Evolutionary conservation across 1,140 invertebrate species (phyloP), one percentile per base, ranked within the genome.

Genomic region (Drosophila murphyi): DNA sequence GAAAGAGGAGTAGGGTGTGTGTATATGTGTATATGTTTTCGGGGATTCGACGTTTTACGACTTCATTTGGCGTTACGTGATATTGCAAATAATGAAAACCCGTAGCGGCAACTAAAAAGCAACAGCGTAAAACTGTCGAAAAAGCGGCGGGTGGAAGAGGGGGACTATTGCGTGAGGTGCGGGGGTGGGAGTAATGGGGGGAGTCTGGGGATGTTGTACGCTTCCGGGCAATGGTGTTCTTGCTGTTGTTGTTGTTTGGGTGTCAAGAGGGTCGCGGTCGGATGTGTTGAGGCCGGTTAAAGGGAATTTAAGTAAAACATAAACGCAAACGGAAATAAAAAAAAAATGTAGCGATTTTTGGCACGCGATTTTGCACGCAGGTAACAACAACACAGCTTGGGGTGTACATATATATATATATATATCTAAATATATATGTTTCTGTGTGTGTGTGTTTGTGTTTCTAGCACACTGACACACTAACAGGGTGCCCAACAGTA

Each of bases 291-390:
- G 82, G 82, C 80, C 80, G 83, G 83, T 87, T 87, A 88, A 87
- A 78, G 80, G 76, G 83, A 87, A 87, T 88, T 87, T 88, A 87
- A 87, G 83, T 87, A 80, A 87, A 87, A 88, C 83, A 87, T 87
- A 88, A 87, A 87, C 83, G 83, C 83, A 83, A 88, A 88, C 83
- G 83, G 83, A 87, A 87, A 87, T 87, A 77, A 77, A 57, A 60
- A 76, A 81, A 85, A 80, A 80, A 73, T 72, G 82, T 88, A 72
- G 83, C 80, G 77, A 78, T 87, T 88, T 83, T 72, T 80, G 75
- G 76, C 83, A 87, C 83, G 83, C 83, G 83, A 87, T 76, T 86
- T 87, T 67, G 41, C 72, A 72, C 69, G 59, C 73, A 81, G 70
- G 60, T 54, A 82, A 80, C 54, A 77, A 60, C 29, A 62, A 31